Percentiles rank a stretch among this genome's conserved stretches.
phyloP scores from a whole-genome alignment of 2,888 invertebrate genomes.

The Apantesis nais region DNA sequence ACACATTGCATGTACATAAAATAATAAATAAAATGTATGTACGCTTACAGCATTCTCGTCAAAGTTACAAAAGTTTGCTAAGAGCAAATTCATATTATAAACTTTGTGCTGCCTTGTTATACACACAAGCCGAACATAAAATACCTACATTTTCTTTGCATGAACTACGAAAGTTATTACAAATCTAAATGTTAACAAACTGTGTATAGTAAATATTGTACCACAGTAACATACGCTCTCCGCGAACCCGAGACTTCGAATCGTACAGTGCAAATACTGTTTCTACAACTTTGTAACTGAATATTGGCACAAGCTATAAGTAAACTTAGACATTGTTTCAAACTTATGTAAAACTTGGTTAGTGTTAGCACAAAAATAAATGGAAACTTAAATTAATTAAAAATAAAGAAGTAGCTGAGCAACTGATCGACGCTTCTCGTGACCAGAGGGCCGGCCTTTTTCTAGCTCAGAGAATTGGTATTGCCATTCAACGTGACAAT shows the following conservation, averaged over 20 bases:
- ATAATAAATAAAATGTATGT: no score
- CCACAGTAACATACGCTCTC: not conserved
- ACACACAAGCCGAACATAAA: not conserved
- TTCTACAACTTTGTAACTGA: conserved; percentile 4
- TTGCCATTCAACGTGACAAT: no score
- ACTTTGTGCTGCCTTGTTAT: not conserved
- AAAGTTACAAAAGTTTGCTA: no score
- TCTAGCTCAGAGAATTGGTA: no score
- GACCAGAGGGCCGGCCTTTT: no score
- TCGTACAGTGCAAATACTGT: conserved; percentile 11
- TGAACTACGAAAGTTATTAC: not conserved
- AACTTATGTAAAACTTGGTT: conserved; percentile 1
- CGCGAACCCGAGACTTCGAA: conserved; percentile 6
- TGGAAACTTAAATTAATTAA: no score
- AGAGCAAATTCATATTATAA: not conserved
- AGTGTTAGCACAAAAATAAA: conserved; percentile 7
- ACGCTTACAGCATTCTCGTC: no score
- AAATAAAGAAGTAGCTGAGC: no score
- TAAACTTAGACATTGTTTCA: conserved; percentile 7
- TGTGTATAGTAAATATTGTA: not conserved
- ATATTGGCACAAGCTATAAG: not conserved
- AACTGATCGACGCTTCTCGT: no score
- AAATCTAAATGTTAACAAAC: not conserved
- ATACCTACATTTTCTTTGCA: not conserved
- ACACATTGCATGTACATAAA: not conserved